phyloP scores from a whole-genome alignment of 2,797 vertebrate genomes.

The Danio choprae region DNA sequence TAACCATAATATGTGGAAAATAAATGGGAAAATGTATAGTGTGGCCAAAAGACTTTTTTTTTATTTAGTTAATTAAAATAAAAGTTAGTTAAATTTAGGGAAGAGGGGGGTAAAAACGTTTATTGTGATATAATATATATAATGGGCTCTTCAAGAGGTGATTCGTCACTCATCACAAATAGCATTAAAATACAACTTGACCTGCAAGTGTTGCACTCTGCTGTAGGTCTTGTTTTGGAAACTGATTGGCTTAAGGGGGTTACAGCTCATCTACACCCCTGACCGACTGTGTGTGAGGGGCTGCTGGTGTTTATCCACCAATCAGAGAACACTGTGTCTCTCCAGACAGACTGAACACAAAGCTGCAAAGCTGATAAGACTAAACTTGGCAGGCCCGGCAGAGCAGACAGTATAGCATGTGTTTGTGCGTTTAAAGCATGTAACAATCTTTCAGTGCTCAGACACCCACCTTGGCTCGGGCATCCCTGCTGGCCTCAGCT shows the following conservation, averaged over 20 bases:
- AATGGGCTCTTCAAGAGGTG: neutral
- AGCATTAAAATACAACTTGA: neutral
- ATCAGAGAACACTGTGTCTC: conserved; percentile 21
- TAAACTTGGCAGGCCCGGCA: conserved; percentile 28
- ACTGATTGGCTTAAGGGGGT: conserved; percentile 32
- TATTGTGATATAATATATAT: no score
- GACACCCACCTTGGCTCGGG: conserved; percentile 66
- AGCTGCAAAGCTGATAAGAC: conserved; percentile 55
- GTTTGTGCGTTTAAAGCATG: conserved; percentile 28
- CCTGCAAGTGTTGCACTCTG: conserved; percentile 16
- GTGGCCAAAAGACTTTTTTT: no score
- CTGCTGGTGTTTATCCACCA: conserved; percentile 16
- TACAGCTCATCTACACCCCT: conserved; percentile 5
- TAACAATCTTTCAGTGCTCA: neutral
- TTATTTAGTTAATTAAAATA: no score
- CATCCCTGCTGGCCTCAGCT: conserved; percentile 78
- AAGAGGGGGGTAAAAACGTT: no score
- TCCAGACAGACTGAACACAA: conserved; percentile 48
- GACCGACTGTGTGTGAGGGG: conserved; percentile 2
- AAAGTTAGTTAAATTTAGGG: no score
- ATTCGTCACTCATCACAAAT: neutral
- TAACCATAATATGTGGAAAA: no score
- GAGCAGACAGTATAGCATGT: conserved; percentile 5
- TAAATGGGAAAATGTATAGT: no score
- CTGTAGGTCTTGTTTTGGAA: conserved; percentile 28